phyloP scores from a whole-genome alignment of 2,888 invertebrate genomes.

The Lymantria monacha region DNA sequence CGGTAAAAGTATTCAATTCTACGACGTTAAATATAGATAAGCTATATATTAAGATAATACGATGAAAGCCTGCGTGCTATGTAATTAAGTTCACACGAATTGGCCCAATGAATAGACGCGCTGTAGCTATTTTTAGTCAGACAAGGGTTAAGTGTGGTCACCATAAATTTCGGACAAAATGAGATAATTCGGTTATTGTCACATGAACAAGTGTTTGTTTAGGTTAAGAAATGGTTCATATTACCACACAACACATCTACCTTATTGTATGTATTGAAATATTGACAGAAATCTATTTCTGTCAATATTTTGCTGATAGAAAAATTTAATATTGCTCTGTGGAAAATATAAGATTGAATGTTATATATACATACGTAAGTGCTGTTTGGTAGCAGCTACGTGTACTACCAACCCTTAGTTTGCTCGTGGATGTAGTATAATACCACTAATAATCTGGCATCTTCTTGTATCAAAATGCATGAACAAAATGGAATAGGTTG shows the following conservation, averaged over 20 bases:
- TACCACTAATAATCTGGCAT: too few relatives aligned
- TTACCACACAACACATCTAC: constrained; percentile 2
- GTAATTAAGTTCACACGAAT: constrained; percentile 33
- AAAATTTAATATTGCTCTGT: too few relatives aligned
- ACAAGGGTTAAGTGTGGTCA: constrained; percentile 36
- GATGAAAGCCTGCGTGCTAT: constrained; percentile 29
- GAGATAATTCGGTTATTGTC: constrained; percentile 27
- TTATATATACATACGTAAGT: too few relatives aligned
- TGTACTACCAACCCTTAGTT: too few relatives aligned
- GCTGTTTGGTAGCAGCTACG: too few relatives aligned
- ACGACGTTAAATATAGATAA: constrained; percentile 15
- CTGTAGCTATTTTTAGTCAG: constrained; percentile 38
- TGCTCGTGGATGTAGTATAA: too few relatives aligned
- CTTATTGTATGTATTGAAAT: constrained; percentile 14
- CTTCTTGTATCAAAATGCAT: too few relatives aligned
- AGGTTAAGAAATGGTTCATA: constrained; percentile 11
- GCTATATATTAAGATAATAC: constrained; percentile 20
- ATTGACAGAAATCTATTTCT: too few relatives aligned
- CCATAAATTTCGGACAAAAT: constrained; percentile 29
- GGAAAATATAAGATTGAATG: too few relatives aligned
- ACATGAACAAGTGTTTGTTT: constrained; percentile 23
- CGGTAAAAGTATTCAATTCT: too few relatives aligned
- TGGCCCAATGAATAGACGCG: constrained; percentile 34
- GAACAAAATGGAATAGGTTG: too few relatives aligned
- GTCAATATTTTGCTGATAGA: constrained; percentile 1